Percentiles rank a stretch among this genome's conserved stretches.
These are phyloP conservation scores for Coracias cyanogaster DNA, from an alignment of 2,797 vertebrate species.

Conservation along the genomic window DNA sequence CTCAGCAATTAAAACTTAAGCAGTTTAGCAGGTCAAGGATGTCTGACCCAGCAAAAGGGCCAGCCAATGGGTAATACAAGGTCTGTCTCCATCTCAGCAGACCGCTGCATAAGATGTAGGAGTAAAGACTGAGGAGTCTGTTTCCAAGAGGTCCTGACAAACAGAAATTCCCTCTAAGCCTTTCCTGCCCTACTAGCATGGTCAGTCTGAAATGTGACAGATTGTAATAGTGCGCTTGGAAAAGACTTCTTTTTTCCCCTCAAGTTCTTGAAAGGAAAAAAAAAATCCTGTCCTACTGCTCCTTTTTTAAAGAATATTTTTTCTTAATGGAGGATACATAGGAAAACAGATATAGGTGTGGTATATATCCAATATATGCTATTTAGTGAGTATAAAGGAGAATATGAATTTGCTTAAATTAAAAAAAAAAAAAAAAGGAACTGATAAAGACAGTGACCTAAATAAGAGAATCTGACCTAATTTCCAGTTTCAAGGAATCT, in stretches of 20 bases:
- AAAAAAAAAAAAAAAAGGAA: not conserved
- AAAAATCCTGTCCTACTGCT: not conserved
- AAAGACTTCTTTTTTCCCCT: not conserved
- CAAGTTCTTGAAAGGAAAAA: not conserved
- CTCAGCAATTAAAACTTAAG: constrained; percentile 7
- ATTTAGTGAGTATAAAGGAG: not conserved
- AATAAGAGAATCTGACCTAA: not conserved
- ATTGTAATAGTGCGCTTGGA: not conserved
- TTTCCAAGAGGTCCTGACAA: not conserved
- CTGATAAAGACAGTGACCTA: not conserved
- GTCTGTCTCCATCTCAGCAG: not conserved
- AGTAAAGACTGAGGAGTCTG: not conserved
- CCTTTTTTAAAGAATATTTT: not conserved
- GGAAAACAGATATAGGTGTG: not conserved
- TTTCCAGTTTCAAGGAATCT: not conserved
- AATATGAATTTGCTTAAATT: not conserved
- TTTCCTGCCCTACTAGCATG: not conserved
- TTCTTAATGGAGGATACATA: not conserved
- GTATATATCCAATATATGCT: not conserved
- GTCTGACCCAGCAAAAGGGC: not conserved
- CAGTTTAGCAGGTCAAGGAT: not conserved
- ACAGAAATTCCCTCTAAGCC: not conserved
- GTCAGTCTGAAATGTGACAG: not conserved
- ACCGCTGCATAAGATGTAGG: not conserved
- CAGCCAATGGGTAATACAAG: not conserved